phyloP scores from a whole-genome alignment of 2,888 invertebrate species.

The Dorcus hopei region DNA sequence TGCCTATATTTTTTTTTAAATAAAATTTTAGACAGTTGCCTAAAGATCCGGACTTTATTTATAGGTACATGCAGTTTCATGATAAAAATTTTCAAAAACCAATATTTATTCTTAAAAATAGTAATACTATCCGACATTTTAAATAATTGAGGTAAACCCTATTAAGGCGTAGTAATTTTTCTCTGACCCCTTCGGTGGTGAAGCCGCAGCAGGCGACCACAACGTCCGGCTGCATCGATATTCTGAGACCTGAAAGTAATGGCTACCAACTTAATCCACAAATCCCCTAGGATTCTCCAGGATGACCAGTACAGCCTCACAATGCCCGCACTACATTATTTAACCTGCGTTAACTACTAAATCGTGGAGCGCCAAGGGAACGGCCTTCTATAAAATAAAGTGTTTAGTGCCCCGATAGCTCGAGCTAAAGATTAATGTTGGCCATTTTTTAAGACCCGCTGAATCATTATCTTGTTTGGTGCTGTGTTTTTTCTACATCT shows the following conservation, averaged over 20 bases:
- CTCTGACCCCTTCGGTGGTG: slow-evolving; percentile 11
- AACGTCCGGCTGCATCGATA: slow-evolving; percentile 41
- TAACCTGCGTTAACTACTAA: slow-evolving; percentile 49
- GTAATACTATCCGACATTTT: too few species aligned
- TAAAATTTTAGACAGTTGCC: too few species aligned
- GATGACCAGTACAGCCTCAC: slow-evolving; percentile 45
- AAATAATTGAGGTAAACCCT: background rate
- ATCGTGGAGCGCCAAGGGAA: slow-evolving; percentile 40
- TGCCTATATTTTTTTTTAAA: too few species aligned
- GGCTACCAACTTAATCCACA: slow-evolving; percentile 47
- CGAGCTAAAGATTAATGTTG: slow-evolving; percentile 15
- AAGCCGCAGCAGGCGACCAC: slow-evolving; percentile 24
- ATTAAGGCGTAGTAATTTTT: slow-evolving; percentile 18
- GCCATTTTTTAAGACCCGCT: slow-evolving; percentile 15
- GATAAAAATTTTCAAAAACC: too few species aligned
- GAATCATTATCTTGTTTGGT: slow-evolving; percentile 13
- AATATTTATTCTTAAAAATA: too few species aligned
- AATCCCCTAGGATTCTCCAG: slow-evolving; percentile 42
- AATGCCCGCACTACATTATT: slow-evolving; percentile 49
- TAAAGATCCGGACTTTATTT: too few species aligned
- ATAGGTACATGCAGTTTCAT: too few species aligned
- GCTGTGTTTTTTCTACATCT: background rate
- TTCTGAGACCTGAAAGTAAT: slow-evolving; percentile 42
- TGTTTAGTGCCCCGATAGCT: slow-evolving; percentile 31
- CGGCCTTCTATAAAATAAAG: slow-evolving; percentile 32